phyloP scores from a whole-genome alignment of 1,140 invertebrate genomes.

The Augochlora pura region DNA sequence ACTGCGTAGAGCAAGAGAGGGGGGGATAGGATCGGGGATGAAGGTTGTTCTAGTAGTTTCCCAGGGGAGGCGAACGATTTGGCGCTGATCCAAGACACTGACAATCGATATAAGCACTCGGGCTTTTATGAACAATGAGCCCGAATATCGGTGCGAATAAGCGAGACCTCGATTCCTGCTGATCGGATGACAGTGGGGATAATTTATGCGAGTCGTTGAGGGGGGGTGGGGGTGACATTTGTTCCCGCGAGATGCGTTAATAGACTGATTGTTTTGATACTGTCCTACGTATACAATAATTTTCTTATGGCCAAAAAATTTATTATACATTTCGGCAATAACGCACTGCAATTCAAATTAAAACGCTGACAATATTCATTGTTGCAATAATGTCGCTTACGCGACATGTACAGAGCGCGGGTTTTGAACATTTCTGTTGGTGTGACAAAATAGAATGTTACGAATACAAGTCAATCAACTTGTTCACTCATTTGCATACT shows the following conservation, averaged over 20 bases:
- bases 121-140: slow-evolving; percentile 54
- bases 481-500: too few relatives aligned
- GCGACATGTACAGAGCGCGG: too few relatives aligned
- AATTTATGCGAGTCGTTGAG: slow-evolving; percentile 17
- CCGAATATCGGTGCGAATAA: slow-evolving; percentile 54
- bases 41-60: slow-evolving; percentile 31
- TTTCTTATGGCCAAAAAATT: too few relatives aligned
- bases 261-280: background rate
- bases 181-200: slow-evolving; percentile 4
- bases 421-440: too few relatives aligned
- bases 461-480: too few relatives aligned
- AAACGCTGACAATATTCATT: too few relatives aligned
- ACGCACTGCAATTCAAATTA: too few relatives aligned
- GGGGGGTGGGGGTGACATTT: background rate
- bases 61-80: slow-evolving; percentile 50
- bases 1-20: background rate
- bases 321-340: too few relatives aligned
- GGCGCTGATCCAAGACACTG: slow-evolving; percentile 62
- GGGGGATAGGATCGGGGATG: slow-evolving; percentile 32
- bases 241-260: background rate
- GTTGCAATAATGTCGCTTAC: too few relatives aligned
- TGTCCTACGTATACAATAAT: background rate
- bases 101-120: slow-evolving; percentile 63
- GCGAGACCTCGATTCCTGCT: slow-evolving; percentile 32
- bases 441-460: too few relatives aligned